phyloP scores from a whole-genome alignment of 2,797 vertebrate species.

The Rhabdophis nuchalis region DNA sequence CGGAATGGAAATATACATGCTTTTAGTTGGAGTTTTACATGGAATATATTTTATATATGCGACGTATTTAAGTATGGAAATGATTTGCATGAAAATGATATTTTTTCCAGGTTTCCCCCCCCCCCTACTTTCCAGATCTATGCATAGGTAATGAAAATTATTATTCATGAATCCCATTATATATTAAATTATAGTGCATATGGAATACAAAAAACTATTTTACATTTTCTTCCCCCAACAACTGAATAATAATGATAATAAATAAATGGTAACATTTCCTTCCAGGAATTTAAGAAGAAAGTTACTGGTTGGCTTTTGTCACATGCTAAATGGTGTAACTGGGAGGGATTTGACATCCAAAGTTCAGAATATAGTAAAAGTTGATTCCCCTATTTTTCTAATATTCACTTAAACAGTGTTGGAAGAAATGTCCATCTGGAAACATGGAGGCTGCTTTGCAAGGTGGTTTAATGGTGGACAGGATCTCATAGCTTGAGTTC shows the following conservation, averaged over 20 bases:
- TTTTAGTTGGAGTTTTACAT: neutral
- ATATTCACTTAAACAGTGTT: neutral
- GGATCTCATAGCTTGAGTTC: no score
- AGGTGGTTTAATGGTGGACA: no score
- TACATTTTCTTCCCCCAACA: neutral
- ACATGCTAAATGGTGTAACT: neutral
- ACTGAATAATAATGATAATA: neutral
- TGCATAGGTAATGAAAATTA: neutral
- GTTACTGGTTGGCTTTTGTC: neutral
- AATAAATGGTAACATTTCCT: neutral
- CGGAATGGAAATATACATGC: neutral
- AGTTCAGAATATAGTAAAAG: neutral
- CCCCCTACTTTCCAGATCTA: neutral
- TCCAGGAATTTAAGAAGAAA: neutral
- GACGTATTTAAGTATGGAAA: neutral
- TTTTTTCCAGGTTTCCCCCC: neutral
- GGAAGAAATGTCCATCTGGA: no score
- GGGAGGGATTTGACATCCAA: neutral
- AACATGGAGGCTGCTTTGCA: no score
- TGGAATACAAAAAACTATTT: neutral
- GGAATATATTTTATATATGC: neutral
- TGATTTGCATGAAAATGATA: neutral
- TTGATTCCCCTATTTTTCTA: neutral
- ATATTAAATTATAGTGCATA: neutral
- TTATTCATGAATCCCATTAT: neutral